These are phyloP conservation scores for Lordiphosa fenestrarum DNA, from an alignment of 2,888 invertebrate species.

Conservation along the genomic window DNA sequence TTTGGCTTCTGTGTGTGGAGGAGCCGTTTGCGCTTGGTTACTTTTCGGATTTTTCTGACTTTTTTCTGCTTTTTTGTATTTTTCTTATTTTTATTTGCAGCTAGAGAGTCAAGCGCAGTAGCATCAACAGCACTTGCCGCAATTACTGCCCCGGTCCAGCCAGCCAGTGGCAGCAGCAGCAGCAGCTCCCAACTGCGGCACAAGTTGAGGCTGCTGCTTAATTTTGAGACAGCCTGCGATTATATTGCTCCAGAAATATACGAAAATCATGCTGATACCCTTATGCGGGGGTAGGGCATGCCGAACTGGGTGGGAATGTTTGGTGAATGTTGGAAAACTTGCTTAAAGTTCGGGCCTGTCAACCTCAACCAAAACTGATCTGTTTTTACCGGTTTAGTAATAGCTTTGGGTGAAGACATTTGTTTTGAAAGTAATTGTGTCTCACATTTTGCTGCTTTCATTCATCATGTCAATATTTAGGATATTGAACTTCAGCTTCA, in stretches of 20 bases:
- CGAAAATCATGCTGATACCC: conserved; percentile 51
- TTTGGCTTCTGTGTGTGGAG: conserved; percentile 65
- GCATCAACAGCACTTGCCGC: conserved; percentile 61
- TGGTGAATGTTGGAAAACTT: no score
- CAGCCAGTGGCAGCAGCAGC: background rate
- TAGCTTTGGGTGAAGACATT: no score
- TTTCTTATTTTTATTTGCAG: background rate
- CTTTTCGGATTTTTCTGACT: background rate
- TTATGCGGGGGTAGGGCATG: background rate
- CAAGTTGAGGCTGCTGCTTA: conserved; percentile 52
- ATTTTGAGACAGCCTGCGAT: conserved; percentile 66
- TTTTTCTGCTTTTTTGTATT: no score
- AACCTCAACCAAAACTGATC: no score
- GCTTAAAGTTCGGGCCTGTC: no score
- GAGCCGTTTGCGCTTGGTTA: conserved; percentile 50
- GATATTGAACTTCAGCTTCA: no score
- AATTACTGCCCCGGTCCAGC: conserved; percentile 53
- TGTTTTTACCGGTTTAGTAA: no score
- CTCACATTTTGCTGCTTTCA: no score
- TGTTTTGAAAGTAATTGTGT: no score
- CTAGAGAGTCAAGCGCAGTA: conserved; percentile 22
- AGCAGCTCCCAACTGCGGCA: conserved; percentile 11
- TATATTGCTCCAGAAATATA: conserved; percentile 77
- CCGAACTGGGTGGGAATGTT: no score
- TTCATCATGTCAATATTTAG: no score